These are phyloP conservation scores for Cladorhizidae sp. DNA, from an alignment of 37 sponge, comb jelly and placozoan species.

Conservation along the genomic window DNA sequence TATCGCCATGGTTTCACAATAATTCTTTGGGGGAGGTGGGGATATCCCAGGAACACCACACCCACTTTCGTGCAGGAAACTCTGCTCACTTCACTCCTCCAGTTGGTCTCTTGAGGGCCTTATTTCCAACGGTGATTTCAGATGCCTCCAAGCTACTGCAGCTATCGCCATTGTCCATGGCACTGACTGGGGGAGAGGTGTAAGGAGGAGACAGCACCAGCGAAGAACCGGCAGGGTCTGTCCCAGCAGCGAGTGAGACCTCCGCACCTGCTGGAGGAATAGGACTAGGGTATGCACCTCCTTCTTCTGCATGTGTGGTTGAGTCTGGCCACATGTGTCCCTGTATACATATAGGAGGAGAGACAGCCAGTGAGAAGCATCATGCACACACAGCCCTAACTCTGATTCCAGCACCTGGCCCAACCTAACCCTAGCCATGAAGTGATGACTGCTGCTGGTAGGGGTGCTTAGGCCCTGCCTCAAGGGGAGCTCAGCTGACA, in stretches of 20 bases:
- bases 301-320: slow-evolving; percentile 5
- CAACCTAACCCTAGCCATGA: neutral
- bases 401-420: neutral
- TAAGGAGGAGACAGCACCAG: too few relatives aligned
- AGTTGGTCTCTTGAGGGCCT: neutral
- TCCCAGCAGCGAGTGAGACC: neutral
- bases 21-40: too few relatives aligned
- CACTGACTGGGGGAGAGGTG: too few relatives aligned
- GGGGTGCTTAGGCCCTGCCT: too few relatives aligned
- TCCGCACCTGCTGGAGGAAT: neutral
- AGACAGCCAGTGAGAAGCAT: too few relatives aligned
- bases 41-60: too few relatives aligned
- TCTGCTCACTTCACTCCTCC: neutral
- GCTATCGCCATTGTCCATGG: neutral
- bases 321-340: slow-evolving; percentile 10
- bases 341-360: too few relatives aligned
- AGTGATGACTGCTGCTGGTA: too few relatives aligned
- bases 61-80: too few relatives aligned
- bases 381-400: too few relatives aligned
- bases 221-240: neutral
- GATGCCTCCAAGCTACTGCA: neutral
- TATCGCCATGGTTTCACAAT: too few relatives aligned
- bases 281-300: neutral
- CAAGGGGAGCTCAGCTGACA: too few relatives aligned
- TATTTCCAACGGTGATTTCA: neutral